phyloP scores from a whole-genome alignment of 2,797 vertebrate genomes.

The Syndactyla subalaris region DNA sequence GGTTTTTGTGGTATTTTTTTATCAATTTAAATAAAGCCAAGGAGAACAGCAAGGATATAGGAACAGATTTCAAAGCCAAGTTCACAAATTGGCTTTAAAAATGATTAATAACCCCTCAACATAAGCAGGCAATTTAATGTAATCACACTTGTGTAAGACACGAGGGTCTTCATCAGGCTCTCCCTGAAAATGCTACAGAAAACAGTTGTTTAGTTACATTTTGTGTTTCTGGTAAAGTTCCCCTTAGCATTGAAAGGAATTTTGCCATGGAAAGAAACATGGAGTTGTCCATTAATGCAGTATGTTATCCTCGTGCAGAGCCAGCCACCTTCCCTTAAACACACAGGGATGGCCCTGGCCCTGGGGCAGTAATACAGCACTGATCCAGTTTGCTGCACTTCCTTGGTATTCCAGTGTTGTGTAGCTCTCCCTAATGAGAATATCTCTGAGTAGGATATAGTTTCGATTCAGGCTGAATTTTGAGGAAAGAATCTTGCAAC shows the following conservation, averaged over 20 bases:
- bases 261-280: neutral
- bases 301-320: neutral
- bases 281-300: neutral
- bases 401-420: neutral
- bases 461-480: conserved; percentile 11
- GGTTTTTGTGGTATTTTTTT: neutral
- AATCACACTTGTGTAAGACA: conserved; percentile 12
- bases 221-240: neutral
- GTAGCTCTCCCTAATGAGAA: neutral
- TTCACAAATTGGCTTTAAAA: conserved; percentile 43
- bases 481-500: neutral
- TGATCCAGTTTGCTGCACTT: neutral
- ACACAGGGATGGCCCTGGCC: neutral
- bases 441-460: neutral
- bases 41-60: conserved; percentile 5
- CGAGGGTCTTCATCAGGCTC: neutral
- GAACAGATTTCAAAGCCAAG: conserved; percentile 8
- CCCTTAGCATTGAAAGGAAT: neutral
- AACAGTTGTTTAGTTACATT: neutral
- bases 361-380: neutral
- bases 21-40: neutral
- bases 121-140: conserved; percentile 20
- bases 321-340: neutral
- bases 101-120: conserved; percentile 33
- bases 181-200: neutral